Percentiles rank a stretch among this genome's conserved stretches.
Conservation (phyloP, 2,888 invertebrate genomes). For the Ochropleura plecta region DNA sequence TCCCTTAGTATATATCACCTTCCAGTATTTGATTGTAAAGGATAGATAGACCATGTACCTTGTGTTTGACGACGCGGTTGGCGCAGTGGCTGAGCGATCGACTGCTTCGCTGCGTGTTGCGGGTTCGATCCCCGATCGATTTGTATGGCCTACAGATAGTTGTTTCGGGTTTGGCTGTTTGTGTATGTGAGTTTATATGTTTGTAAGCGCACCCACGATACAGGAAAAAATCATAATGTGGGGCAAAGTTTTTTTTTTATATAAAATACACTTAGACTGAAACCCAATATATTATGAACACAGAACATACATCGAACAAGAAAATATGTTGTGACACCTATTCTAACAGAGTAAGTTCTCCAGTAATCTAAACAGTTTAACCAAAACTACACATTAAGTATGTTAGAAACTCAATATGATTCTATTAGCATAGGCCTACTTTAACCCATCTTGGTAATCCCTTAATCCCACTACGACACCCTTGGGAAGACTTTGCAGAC, state of each 20-base stretch:
- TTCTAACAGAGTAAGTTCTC: neutral
- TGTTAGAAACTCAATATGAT: slow-evolving; percentile 39
- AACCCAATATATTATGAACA: neutral
- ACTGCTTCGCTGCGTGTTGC: too few relatives aligned
- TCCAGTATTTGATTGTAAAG: neutral
- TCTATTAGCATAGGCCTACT: slow-evolving; percentile 38
- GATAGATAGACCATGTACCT: too few relatives aligned
- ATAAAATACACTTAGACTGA: neutral
- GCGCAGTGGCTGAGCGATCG: too few relatives aligned
- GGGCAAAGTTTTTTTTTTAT: neutral
- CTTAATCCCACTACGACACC: slow-evolving; percentile 25
- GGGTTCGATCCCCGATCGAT: too few relatives aligned
- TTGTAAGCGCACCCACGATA: too few relatives aligned
- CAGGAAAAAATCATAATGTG: too few relatives aligned
- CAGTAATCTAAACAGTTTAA: slow-evolving; percentile 28
- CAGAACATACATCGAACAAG: too few relatives aligned
- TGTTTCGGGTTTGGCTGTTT: too few relatives aligned
- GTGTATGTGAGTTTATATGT: too few relatives aligned
- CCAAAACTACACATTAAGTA: slow-evolving; percentile 23
- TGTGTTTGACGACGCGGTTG: too few relatives aligned
- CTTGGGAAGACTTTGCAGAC: slow-evolving; percentile 15
- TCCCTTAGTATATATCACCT: too few relatives aligned
- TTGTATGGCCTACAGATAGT: too few relatives aligned
- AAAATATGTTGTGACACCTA: neutral
- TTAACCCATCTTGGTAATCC: slow-evolving; percentile 32